Base-by-base conservation (phyloP, 2,113 vertebrate species). In the Gulo gulo region DNA sequence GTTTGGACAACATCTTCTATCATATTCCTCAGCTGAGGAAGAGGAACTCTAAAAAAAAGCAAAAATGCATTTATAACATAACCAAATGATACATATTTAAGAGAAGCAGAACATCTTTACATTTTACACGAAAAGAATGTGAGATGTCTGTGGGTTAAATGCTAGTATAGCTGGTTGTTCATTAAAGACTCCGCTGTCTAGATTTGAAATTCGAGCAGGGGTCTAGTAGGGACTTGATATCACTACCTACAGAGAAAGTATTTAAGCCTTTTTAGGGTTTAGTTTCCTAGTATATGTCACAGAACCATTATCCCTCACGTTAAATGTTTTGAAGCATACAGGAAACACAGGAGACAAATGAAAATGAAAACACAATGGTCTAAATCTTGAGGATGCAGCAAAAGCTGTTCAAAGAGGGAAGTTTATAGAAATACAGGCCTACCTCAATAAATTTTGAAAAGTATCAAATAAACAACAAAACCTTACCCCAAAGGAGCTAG, bases 21-120 rank as follows among this genome's bases (percentile, higher is more conserved):
- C 98, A 99, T 99, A 79, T 99, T 99, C 98, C 99, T 99, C 97
- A 99, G 98, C 93, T 99, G 99, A 96, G 99, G 81, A 97, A 99
- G 98, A 23, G 99, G 99, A 95, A 99, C 99, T 95, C 99, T 99
- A 29, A 82, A 96, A 95, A 52, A 88, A 93, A 96, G 29, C 0
- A 96, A 65, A 94, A 76, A 92, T 6, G 95, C 0, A 0, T 36
- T 97, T 94, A 50, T 29, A 95, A 55, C 10, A 84, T 18, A 78
- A 97, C 91, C 39, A 76, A 59, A 80, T 86, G 11, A 92, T 24
- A 81, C 4, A 20, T 63, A 67, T 50, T 26, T 59, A 91, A 95
- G 81, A 91, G 88, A 59, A 71, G 47, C 34, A 89, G 24, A 83
- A 87, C 1, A 6, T 34, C 34, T 55, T 73, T 82, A 73, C 1